Conservation (phyloP, 2,797 vertebrate species). For the Remorina albescens region DNA sequence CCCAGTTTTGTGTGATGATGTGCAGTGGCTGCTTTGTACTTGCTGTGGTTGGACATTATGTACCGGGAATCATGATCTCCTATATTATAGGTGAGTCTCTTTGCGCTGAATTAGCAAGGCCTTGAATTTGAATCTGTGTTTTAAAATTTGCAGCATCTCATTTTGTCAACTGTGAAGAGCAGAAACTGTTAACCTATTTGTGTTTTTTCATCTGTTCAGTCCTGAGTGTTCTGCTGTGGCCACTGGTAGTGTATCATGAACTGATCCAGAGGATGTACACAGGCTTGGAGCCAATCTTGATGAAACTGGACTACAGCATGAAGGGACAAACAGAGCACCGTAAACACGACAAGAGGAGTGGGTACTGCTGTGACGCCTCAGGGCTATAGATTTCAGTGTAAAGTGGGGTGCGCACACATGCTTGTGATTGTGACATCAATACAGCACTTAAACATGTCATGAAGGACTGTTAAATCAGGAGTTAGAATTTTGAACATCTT, state of each 20-base stretch:
- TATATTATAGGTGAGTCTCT: slow-evolving; percentile 93
- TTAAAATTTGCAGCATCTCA: neutral
- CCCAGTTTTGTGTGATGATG: slow-evolving; percentile 93
- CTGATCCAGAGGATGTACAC: slow-evolving; percentile 99
- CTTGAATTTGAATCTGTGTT: neutral
- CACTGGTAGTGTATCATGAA: slow-evolving; percentile 97
- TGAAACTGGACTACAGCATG: slow-evolving; percentile 99
- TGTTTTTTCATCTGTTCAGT: slow-evolving; percentile 75
- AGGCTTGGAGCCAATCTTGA: slow-evolving; percentile 94
- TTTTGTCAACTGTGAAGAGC: neutral
- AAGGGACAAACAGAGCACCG: slow-evolving; percentile 93
- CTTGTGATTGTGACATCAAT: neutral
- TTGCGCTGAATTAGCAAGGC: neutral
- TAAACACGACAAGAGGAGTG: slow-evolving; percentile 95
- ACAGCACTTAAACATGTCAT: no score
- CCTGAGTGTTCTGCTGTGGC: slow-evolving; percentile 96
- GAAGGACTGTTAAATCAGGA: neutral
- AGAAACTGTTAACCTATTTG: neutral
- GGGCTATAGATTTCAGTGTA: no score
- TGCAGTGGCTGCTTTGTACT: slow-evolving; percentile 91
- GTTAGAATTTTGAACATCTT: neutral
- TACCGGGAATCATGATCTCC: slow-evolving; percentile 99
- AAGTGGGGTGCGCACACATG: neutral
- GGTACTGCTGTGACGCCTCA: slow-evolving; percentile 60
- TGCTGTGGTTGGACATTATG: slow-evolving; percentile 93